phyloP scores from a whole-genome alignment of 2,113 vertebrate species.

The Halichoerus grypus region DNA sequence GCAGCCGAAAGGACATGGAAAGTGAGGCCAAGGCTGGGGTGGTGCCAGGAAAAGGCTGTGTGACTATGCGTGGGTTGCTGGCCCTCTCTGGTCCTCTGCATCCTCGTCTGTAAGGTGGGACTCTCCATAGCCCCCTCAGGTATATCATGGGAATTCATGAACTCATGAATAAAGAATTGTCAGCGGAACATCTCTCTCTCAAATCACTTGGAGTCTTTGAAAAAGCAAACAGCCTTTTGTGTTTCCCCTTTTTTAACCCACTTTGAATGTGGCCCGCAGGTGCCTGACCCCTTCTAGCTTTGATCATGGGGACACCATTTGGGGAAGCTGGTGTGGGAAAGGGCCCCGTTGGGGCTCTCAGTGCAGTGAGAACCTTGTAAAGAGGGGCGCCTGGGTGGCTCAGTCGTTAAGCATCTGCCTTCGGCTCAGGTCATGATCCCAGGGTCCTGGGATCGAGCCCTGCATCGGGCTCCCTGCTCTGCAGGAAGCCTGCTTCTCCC shows the following conservation, averaged over 20 bases:
- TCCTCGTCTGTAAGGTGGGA: not conserved
- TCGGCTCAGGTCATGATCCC: too few species aligned
- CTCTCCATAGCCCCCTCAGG: accelerated
- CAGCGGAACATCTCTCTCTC: not conserved
- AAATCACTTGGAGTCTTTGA: not conserved
- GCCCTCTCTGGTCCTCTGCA: not conserved
- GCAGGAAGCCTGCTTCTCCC: too few species aligned
- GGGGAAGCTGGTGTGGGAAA: not conserved
- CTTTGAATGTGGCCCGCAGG: not conserved
- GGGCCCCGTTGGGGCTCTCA: not conserved
- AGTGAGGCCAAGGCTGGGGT: not conserved
- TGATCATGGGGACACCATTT: not conserved
- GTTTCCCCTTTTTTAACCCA: not conserved
- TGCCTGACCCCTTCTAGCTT: not conserved
- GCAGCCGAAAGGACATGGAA: not conserved
- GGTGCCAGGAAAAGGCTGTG: not conserved
- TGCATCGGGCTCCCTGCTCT: too few species aligned
- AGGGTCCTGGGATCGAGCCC: too few species aligned
- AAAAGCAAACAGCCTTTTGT: not conserved
- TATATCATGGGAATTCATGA: not conserved
- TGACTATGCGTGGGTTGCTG: not conserved
- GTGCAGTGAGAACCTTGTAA: not conserved
- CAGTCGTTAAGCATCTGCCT: too few species aligned
- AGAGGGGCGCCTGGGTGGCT: not conserved
- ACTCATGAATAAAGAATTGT: not conserved